Conservation (phyloP, 2,113 vertebrate species). For the Actenoides lindsayi region DNA sequence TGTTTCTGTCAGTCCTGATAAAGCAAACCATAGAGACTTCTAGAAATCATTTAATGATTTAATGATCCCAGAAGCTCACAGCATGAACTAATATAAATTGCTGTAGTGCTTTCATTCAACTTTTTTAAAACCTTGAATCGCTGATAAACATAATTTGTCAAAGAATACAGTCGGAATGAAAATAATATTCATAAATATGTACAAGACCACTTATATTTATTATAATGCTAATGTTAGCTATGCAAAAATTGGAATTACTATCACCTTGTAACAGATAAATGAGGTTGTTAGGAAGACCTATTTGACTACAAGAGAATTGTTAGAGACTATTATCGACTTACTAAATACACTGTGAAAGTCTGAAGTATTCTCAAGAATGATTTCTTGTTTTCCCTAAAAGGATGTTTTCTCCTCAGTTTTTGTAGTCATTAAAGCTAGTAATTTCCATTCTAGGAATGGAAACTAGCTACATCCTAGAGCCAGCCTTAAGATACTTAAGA, state of each 20-base stretch:
- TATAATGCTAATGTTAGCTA: background rate
- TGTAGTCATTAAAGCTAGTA: background rate
- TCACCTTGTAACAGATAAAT: background rate
- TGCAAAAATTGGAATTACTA: background rate
- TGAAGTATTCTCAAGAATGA: background rate
- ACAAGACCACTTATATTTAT: background rate
- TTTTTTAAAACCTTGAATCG: background rate
- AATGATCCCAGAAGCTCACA: background rate
- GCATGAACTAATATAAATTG: background rate
- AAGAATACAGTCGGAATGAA: background rate
- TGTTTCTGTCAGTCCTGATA: constrained; percentile 10
- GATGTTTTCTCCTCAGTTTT: background rate
- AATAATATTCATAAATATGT: background rate
- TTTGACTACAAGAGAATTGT: background rate
- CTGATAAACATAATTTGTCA: background rate
- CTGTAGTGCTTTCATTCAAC: background rate
- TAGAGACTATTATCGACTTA: background rate
- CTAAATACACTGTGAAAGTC: background rate
- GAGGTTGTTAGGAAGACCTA: background rate
- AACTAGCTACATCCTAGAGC: background rate
- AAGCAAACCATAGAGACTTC: background rate
- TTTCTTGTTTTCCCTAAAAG: background rate
- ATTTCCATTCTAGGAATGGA: background rate
- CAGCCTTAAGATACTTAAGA: background rate
- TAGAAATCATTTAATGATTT: constrained; percentile 13